Evolutionary conservation across 2,888 invertebrate genomes (phyloP).

Genomic region (Synanthedon myopaeformis): DNA sequence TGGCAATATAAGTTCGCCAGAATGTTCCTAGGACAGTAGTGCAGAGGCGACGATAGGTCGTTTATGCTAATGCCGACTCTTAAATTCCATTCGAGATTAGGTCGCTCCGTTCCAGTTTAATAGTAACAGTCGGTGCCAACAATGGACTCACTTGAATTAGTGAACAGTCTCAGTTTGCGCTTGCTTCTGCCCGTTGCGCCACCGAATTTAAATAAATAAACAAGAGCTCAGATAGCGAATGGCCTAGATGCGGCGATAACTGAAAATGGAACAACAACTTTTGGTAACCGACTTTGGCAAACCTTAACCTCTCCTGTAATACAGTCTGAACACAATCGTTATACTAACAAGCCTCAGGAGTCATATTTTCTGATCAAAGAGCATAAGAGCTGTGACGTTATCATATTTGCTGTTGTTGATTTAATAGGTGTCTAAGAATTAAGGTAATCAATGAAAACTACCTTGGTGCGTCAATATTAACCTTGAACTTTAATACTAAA

Average conservation of each 20-base stretch:
- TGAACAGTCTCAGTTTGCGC: not conserved
- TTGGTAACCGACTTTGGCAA: too few relatives aligned
- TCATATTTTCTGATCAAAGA: too few relatives aligned
- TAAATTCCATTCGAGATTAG: conserved; percentile 11
- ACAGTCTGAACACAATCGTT: too few relatives aligned
- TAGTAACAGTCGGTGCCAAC: not conserved
- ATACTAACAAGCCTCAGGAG: too few relatives aligned
- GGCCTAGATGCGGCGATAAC: not conserved
- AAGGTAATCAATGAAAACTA: too few relatives aligned
- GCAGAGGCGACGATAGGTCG: conserved; percentile 1
- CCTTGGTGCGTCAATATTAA: too few relatives aligned
- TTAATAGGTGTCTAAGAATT: too few relatives aligned
- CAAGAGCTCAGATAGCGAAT: not conserved
- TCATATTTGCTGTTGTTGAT: too few relatives aligned
- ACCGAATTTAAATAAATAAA: not conserved
- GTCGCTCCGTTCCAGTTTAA: conserved; percentile 1
- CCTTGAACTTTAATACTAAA: too few relatives aligned
- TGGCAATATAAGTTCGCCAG: not conserved
- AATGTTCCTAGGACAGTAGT: not conserved
- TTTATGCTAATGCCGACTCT: conserved; percentile 14
- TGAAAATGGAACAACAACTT: too few relatives aligned
- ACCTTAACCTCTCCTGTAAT: too few relatives aligned
- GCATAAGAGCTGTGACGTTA: too few relatives aligned
- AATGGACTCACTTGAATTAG: not conserved
- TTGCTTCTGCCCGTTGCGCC: not conserved